A percentile compares a stretch with the other conserved stretches of the same genome.
Evolutionary conservation across 2,888 invertebrate genomes (phyloP).

Genomic region (Perizoma affinitatum): DNA sequence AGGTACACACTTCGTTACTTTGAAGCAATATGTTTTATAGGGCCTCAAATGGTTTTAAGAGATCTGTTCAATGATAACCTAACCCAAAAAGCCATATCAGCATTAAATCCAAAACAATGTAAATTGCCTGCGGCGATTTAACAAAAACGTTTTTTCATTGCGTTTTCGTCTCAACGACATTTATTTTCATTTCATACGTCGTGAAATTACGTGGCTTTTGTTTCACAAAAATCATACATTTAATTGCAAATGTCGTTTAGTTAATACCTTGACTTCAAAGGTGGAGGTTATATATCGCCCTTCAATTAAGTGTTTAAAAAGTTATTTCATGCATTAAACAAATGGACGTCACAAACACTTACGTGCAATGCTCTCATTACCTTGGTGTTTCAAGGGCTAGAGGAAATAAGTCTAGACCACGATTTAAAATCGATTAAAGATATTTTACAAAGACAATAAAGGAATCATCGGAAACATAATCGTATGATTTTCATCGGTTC

Average conservation of each 20-base stretch:
- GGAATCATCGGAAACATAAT: too few species aligned
- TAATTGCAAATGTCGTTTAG: slow-evolving; percentile 2
- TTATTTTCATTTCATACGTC: slow-evolving; percentile 11
- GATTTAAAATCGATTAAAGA: too few species aligned
- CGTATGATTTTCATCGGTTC: too few species aligned
- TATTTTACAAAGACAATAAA: too few species aligned
- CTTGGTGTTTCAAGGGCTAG: slow-evolving; percentile 20
- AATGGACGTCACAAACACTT: slow-evolving; percentile 15
- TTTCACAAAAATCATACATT: slow-evolving; percentile 19
- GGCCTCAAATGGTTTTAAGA: too few species aligned
- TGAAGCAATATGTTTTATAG: too few species aligned
- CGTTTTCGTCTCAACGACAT: slow-evolving; percentile 8
- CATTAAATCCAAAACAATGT: background rate
- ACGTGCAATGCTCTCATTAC: slow-evolving; percentile 3
- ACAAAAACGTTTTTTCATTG: slow-evolving; percentile 4
- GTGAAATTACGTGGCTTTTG: slow-evolving; percentile 23
- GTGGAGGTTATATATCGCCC: slow-evolving; percentile 17
- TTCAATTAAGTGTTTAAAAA: slow-evolving; percentile 15
- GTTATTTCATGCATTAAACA: background rate
- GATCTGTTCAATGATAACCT: too few species aligned
- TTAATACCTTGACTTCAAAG: slow-evolving; percentile 9
- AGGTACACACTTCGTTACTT: too few species aligned
- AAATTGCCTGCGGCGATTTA: background rate
- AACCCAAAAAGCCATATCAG: too few species aligned
- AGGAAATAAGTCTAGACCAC: background rate